phyloP scores from a whole-genome alignment of 2,113 vertebrate genomes.

The Eolophus roseicapilla region DNA sequence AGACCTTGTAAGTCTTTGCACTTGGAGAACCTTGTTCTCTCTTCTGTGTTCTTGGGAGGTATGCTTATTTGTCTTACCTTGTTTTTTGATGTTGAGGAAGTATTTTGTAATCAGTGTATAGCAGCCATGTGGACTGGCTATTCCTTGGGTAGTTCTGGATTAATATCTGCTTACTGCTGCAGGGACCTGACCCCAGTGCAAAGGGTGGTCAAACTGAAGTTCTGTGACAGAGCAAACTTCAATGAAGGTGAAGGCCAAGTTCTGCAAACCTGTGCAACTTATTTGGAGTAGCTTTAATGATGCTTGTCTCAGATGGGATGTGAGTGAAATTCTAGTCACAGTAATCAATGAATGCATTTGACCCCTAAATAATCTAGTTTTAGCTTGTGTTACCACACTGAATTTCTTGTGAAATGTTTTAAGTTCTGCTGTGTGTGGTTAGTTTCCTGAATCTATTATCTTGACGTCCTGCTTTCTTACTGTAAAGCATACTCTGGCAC shows the following conservation, averaged over 20 bases:
- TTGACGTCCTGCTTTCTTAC: background rate
- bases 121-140: background rate
- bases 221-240: accelerated
- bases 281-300: background rate
- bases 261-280: background rate
- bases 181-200: background rate
- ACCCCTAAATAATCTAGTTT: background rate
- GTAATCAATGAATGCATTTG: background rate
- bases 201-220: accelerated
- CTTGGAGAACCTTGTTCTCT: background rate
- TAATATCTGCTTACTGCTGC: background rate
- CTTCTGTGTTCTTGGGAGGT: background rate
- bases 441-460: background rate
- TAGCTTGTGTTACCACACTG: background rate
- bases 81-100: background rate
- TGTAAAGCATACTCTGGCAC: background rate
- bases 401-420: background rate
- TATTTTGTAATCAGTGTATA: background rate
- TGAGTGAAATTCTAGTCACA: background rate
- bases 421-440: background rate
- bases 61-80: background rate
- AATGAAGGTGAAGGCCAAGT: background rate
- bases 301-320: background rate
- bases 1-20: background rate
- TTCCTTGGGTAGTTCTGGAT: background rate